Percentiles rank a stretch among this genome's conserved stretches.
These are phyloP conservation scores for Porites rus DNA, from an alignment of 92 coral and sea anemone species.

Conservation along the genomic window DNA sequence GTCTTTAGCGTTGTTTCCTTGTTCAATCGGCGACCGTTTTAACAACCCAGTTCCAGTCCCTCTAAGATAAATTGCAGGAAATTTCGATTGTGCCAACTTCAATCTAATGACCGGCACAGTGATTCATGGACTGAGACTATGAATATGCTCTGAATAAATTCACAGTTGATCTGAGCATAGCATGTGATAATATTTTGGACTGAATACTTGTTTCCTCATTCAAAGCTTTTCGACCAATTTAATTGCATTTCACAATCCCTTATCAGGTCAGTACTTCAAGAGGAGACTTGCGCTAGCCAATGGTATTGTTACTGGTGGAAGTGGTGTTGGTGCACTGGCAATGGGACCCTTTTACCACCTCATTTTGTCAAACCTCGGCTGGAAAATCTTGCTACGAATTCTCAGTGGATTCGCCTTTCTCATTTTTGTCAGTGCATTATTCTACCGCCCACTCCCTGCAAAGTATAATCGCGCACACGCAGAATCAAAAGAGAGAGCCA, in stretches of 20 bases:
- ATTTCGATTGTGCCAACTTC: no score
- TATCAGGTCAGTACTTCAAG: constrained; percentile 82
- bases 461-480: constrained; percentile 40
- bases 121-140: no score
- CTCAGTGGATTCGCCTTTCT: constrained; percentile 71
- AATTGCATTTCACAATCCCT: background rate
- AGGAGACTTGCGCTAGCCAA: constrained; percentile 86
- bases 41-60: no score
- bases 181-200: no score
- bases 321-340: constrained; percentile 85
- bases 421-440: constrained; percentile 71
- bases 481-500: constrained; percentile 11
- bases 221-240: background rate
- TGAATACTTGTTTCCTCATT: no score
- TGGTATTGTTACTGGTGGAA: constrained; percentile 88
- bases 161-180: no score
- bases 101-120: no score
- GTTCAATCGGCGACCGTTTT: no score
- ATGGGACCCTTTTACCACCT: constrained; percentile 85
- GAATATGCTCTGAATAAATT: no score
- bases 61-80: no score
- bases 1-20: no score
- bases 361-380: constrained; percentile 78
- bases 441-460: constrained; percentile 81
- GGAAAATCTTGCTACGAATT: constrained; percentile 80